Conservation (phyloP, 1,140 invertebrate genomes). For the Oppia nitens region DNA sequence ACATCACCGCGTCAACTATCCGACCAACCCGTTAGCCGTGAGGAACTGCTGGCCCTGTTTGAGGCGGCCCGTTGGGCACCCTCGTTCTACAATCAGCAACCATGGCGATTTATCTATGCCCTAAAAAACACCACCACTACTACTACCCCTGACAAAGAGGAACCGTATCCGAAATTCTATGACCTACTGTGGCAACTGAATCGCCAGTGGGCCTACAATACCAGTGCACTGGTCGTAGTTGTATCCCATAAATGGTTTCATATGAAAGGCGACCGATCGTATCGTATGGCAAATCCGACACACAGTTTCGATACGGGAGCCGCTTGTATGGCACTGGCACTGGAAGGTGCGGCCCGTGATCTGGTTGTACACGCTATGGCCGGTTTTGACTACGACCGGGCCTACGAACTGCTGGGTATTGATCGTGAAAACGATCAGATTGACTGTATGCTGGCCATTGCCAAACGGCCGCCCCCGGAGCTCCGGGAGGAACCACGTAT, state of each 20-base stretch:
- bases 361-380: slow-evolving; percentile 7
- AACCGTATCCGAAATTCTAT: no score
- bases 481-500: no score
- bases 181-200: background rate
- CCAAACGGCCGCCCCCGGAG: no score
- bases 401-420: background rate
- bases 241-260: background rate
- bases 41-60: slow-evolving; percentile 9
- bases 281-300: background rate
- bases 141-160: no score
- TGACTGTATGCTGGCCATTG: slow-evolving; percentile 8
- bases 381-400: background rate
- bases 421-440: background rate
- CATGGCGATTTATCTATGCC: slow-evolving; percentile 6
- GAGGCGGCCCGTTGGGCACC: slow-evolving; percentile 11
- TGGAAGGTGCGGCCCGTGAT: slow-evolving; percentile 8
- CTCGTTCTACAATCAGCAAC: slow-evolving; percentile 4
- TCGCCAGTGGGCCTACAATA: slow-evolving; percentile 2
- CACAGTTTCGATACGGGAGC: slow-evolving; percentile 8
- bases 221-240: slow-evolving; percentile 1
- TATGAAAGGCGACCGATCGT: background rate
- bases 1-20: background rate
- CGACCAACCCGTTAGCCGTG: background rate
- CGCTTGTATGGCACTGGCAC: slow-evolving; percentile 9
- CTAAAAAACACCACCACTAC: background rate